A percentile compares a stretch with the other conserved stretches of the same genome.
phyloP scores from a whole-genome alignment of 2,113 vertebrate genomes.

The Macroglossus sobrinus region DNA sequence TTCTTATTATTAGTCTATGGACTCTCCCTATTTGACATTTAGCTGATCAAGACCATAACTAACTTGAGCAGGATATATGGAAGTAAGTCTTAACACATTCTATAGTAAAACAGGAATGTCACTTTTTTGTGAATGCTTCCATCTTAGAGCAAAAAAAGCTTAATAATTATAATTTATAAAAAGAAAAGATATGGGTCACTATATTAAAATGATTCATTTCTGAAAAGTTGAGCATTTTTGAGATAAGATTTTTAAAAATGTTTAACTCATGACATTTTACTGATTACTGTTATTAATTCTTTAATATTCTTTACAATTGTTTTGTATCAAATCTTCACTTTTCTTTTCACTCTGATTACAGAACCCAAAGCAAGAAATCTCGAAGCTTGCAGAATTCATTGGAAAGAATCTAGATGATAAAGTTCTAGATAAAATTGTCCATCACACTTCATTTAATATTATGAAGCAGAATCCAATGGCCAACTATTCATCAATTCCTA shows the following conservation, averaged over 20 bases:
- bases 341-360: slow-evolving; percentile 31
- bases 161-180: neutral
- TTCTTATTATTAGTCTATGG: neutral
- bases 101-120: too few species aligned
- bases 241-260: neutral
- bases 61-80: neutral
- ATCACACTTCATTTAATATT: slow-evolving; percentile 68
- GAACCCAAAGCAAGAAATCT: slow-evolving; percentile 72
- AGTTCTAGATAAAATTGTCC: slow-evolving; percentile 59
- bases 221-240: neutral
- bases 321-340: neutral
- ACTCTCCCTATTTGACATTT: neutral
- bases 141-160: neutral
- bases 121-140: neutral
- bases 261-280: neutral
- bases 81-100: too few species aligned
- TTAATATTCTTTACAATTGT: slow-evolving; percentile 28
- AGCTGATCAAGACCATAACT: neutral
- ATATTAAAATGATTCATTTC: neutral
- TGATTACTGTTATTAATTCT: neutral
- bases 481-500: slow-evolving; percentile 42
- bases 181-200: neutral
- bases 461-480: slow-evolving; percentile 75
- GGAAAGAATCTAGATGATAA: slow-evolving; percentile 64
- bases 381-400: slow-evolving; percentile 71